A percentile compares a stretch with the other conserved stretches of the same genome.
phyloP scores from a whole-genome alignment of 2,113 vertebrate species.

The Ovis aries region ARS-UI_Ramb_v3.0 NC_056080.1:5522001-5522500 shows the following conservation, averaged over 20 bases:
- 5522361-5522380: neutral
- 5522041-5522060: neutral
- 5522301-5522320: fast-evolving
- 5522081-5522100: neutral
- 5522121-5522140: neutral
- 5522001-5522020: fast-evolving
- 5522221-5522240: neutral
- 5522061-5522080: fast-evolving
- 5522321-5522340: neutral
- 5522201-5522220: neutral
- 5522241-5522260: neutral
- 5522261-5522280: neutral
- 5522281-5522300: neutral
- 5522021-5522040: fast-evolving
- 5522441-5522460: neutral
- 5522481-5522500: neutral
- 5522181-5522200: neutral
- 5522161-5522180: neutral
- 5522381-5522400: neutral
- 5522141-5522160: neutral
- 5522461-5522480: neutral
- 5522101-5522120: neutral
- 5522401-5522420: neutral
- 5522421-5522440: fast-evolving
- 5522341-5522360: neutral